Conservation (phyloP, 2,113 vertebrate species). For the Puntigrus tetrazona region DNA sequence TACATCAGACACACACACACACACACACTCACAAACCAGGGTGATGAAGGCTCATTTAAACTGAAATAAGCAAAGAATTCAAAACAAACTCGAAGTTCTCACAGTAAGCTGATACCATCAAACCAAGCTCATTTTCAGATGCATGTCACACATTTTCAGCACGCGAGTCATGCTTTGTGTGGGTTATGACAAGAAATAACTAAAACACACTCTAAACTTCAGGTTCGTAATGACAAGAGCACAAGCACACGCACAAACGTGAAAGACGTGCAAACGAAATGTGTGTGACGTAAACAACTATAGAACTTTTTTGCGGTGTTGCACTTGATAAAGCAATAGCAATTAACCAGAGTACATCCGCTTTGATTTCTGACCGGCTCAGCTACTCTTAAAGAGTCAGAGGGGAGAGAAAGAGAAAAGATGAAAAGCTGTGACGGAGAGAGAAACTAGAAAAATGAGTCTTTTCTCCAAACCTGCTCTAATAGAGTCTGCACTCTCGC, state of each 20-base stretch:
- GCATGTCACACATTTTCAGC: not conserved
- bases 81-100: not conserved
- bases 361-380: not conserved
- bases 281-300: not conserved
- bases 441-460: not conserved
- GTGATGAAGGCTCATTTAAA: not conserved
- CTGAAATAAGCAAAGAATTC: not conserved
- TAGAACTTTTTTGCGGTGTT: not conserved
- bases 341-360: no score
- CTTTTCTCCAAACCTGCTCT: not conserved
- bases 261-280: no score
- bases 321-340: not conserved
- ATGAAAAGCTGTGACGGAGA: not conserved
- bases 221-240: conserved; percentile 5
- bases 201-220: not conserved
- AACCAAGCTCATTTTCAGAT: not conserved
- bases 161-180: not conserved
- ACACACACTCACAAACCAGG: not conserved
- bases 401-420: not conserved
- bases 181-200: not conserved
- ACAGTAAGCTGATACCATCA: not conserved
- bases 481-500: not conserved
- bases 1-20: not conserved
- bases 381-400: not conserved
- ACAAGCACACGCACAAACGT: no score